Base-by-base conservation (phyloP, 1,140 invertebrate genomes). In the Saccostrea cuccullata region DNA sequence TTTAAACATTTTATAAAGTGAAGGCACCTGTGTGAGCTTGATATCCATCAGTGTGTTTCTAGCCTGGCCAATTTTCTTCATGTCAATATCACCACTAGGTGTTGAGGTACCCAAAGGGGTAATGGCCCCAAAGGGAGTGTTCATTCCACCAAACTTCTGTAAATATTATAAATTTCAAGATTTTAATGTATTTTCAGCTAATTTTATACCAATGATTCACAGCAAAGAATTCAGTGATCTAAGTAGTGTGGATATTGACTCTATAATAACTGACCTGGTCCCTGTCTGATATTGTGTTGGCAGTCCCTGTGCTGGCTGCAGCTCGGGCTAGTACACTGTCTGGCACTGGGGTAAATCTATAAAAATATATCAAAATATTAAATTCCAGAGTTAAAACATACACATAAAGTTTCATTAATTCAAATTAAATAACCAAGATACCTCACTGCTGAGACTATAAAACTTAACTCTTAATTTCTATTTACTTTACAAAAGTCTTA, bases 1-100 rank as follows among this genome's bases (percentile, higher is more conserved):
- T 6, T 47, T 8, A 47, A 47, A 47, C 47, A 47, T 47, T 47
- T 47, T 47, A 47, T 47, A 47, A 47, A 47, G 47, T 47, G 47
- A 47, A 47, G n/a, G 73, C 15, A 96, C 96, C 96, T 99, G 99
- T 84, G 98, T 99, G 9, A 99, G 95, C 95, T 99, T 99, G 0
- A 99, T 99, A 94, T 99, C 99, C 99, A 99, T 99, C 3, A 99
- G 95, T n/a, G 98, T 99, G 95, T 99, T 99, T 95, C 99, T 96
- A 0, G 99, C 99, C 96, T 99, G 98, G 58, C 99, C 99, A 94
- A 99, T 99, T 96, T 99, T 99, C 90, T 98, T 96, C 91, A 99
- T 96, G 96, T 99, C 99, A 93, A 99, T 96, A 94, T 99, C 98
- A 55, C 98, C 98, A 89, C 96, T 96, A 88, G 97, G 97, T n/a